Evolutionary conservation across 2,888 invertebrate species (phyloP), one percentile per base, ranked within the genome.

Genomic region (Tyria jacobaeae): DNA sequence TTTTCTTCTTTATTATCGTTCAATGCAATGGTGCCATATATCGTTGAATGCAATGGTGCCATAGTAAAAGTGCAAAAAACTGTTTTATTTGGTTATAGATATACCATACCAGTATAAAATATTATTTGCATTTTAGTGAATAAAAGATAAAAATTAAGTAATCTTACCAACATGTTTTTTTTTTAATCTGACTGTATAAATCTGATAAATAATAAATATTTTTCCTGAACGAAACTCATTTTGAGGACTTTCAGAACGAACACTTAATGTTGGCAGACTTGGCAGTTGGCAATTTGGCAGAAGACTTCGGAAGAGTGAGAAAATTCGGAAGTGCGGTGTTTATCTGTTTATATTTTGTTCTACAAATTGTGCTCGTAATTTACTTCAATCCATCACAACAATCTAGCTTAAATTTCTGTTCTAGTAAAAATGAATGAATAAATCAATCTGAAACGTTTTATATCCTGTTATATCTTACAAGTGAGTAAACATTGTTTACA

Each of bases 321-420:
- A 69, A 66, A 66, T 72, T 57, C 56, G 52, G 48, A 64, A 62
- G 62, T 75, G 66, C 64, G 54, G 73, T 75, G 73, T 73, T 75
- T 73, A 56, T 72, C 35, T 59, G 52, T 59, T 54, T 60, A 48
- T 49, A 60, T 49, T 49, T 57, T 57, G 49, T 27, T 39, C 39
- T 39, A 12, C 24, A 17, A 49, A 37, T 60, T 60, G 17, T 37
- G n/a, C 41, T 44, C 15, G 54, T 55, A 44, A 39, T 24, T 39
- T n/a, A n/a, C 37, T 37, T 24, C 21, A 53, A 53, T 41, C 41
- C 10, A 25, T 44, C 44, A 7, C 7, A 34, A 47, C 44, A n/a
- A 47, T 5, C 25, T 7, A 24, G 6, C n/a, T 39, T n/a, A 52
- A 59, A 21, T 52, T 47, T 10, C 17, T 47, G 58, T 52, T 24